Evolutionary conservation across 2,888 invertebrate genomes (phyloP), one percentile per base, ranked within the genome.

Genomic region (Nomada lathburiana): DNA sequence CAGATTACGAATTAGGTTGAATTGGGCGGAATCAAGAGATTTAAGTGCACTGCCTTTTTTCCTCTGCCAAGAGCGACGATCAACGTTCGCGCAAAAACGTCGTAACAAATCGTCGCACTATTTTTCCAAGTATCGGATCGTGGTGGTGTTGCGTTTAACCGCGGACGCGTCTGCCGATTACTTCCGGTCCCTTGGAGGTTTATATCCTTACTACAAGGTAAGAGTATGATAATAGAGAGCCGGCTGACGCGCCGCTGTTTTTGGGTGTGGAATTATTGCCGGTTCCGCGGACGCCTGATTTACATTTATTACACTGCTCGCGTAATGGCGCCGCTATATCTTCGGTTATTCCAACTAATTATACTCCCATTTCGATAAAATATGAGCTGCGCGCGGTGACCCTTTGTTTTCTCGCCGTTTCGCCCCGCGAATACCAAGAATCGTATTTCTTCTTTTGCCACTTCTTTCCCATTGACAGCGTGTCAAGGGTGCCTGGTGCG

Each of bases 331-430:
- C 72, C 91, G 90, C 91, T 93, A 91, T 91, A 92, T 92, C 92
- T 92, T 92, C 92, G 92, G 91, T 92, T 92, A 93, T 92, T 92
- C 89, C 90, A 92, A 92, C 92, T 92, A 93, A 93, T 93, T 93
- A 92, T 92, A 91, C 90, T 90, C 89, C 91, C 92, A 92, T 93
- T 92, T 88, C 86, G 90, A 91, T 92, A 91, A 93, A 91, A 92
- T 92, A 92, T 86, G 91, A 89, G 85, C 83, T 83, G 86, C 88
- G 87, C 87, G 88, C 86, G 84, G 79, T 81, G 87, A 82, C 86
- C 85, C 80, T 76, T 70, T 62, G 55, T n/a, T 76, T 76, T 64
- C 57, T 36, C 57, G 63, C 50, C n/a, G 64, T 53, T 59, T 67
- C 55, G 50, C 55, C 52, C 69, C 59, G 23, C 67, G 10, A 36